phyloP scores from a whole-genome alignment of 1,140 invertebrate species.

The Rhopalosiphum padi region DNA sequence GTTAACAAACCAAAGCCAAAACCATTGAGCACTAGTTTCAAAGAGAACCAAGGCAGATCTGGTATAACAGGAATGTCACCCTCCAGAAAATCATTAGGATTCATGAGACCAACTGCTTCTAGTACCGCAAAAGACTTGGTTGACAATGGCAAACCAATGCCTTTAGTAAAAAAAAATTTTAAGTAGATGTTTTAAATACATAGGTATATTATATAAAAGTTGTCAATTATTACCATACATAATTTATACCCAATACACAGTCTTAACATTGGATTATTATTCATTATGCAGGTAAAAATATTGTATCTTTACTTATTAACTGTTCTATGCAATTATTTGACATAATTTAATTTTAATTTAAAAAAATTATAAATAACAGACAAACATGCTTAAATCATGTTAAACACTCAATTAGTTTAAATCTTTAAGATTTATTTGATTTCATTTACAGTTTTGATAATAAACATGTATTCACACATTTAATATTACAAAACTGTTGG shows the following conservation, averaged over 20 bases:
- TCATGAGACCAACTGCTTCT: conserved; percentile 72
- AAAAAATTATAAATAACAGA: neutral
- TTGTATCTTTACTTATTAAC: neutral
- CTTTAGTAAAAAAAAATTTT: conserved; percentile 69
- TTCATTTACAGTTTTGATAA: neutral
- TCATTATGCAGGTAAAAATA: neutral
- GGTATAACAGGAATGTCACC: conserved; percentile 64
- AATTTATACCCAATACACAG: neutral
- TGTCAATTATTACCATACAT: neutral
- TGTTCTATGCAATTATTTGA: neutral
- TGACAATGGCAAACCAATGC: conserved; percentile 59
- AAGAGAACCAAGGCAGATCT: conserved; percentile 64
- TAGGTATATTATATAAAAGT: neutral
- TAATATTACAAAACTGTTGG: neutral
- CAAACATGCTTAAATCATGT: neutral
- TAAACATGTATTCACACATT: neutral
- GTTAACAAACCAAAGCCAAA: conserved; percentile 59
- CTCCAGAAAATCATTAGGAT: conserved; percentile 65
- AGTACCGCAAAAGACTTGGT: conserved; percentile 69
- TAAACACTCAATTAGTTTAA: neutral
- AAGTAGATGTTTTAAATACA: conserved; percentile 64
- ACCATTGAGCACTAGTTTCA: conserved; percentile 62
- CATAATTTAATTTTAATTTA: neutral
- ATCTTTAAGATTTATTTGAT: neutral
- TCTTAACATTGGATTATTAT: neutral